phyloP scores from a whole-genome alignment of 2,113 vertebrate species.

The Scortum barcoo region DNA sequence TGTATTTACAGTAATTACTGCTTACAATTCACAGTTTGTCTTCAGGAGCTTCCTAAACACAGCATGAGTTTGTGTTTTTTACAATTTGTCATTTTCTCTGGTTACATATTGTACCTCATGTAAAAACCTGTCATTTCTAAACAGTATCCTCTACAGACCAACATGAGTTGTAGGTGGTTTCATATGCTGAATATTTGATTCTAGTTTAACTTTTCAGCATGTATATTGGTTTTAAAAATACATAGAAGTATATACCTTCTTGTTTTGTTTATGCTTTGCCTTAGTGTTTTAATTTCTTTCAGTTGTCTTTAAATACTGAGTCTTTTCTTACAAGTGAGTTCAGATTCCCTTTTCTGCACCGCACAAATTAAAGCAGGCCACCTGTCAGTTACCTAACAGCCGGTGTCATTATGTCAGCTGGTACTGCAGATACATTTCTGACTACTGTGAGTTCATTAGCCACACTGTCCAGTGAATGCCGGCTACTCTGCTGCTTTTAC shows the following conservation, averaged over 20 bases:
- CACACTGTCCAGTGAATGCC: conserved; percentile 5
- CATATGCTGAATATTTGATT: not conserved
- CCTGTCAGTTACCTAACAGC: no score
- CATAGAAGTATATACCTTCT: no score
- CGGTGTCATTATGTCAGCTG: no score
- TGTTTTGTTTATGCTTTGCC: not conserved
- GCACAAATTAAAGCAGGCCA: not conserved
- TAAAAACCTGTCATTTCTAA: not conserved
- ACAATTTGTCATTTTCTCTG: conserved; percentile 9
- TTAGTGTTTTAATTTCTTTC: not conserved
- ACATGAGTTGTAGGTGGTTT: not conserved
- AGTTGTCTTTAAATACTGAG: not conserved
- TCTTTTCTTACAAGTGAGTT: not conserved
- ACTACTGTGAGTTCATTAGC: conserved; percentile 39
- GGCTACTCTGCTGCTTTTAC: not conserved
- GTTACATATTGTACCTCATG: not conserved
- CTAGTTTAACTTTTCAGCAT: not conserved
- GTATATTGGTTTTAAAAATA: not conserved
- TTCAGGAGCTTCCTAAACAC: conserved; percentile 21
- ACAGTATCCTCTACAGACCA: not conserved
- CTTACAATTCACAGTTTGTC: conserved; percentile 20
- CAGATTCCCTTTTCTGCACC: not conserved
- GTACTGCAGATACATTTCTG: not conserved
- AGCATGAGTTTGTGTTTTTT: conserved; percentile 29
- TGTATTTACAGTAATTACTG: conserved; percentile 30